Conservation (phyloP, 2,797 vertebrate species). For the Kryptolebias ocellatus region DNA sequence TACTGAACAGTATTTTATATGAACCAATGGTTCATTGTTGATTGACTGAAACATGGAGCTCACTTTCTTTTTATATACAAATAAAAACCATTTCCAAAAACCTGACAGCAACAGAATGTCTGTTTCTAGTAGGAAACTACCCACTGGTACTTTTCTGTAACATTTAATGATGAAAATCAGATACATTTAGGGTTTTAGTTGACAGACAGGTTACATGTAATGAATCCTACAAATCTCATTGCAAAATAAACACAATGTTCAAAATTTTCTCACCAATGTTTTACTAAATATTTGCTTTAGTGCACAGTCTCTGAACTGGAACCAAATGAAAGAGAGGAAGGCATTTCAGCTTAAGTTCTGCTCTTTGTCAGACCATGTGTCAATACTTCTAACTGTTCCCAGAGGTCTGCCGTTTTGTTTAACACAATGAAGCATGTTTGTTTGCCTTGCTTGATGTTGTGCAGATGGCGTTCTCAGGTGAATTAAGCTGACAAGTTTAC, state of each 20-base stretch:
- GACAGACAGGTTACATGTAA: too few species aligned
- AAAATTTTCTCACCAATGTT: too few species aligned
- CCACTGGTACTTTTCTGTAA: too few species aligned
- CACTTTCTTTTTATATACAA: constrained; percentile 2
- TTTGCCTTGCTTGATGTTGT: neutral
- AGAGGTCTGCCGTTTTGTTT: neutral
- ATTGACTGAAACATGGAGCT: neutral
- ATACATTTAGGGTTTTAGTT: too few species aligned
- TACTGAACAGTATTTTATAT: neutral
- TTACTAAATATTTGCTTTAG: neutral
- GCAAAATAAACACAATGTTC: too few species aligned
- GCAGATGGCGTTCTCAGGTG: neutral
- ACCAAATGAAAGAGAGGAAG: neutral
- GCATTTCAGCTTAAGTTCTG: neutral
- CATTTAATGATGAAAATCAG: too few species aligned
- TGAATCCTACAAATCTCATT: too few species aligned
- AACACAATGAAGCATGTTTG: neutral
- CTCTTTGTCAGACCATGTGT: neutral
- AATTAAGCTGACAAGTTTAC: neutral
- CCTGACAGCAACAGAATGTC: neutral
- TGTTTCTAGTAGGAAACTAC: too few species aligned
- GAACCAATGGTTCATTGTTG: neutral
- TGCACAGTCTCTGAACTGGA: neutral
- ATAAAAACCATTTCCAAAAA: neutral
- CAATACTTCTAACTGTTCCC: neutral